Evolutionary conservation across 2,113 vertebrate genomes (phyloP).

Genomic region (Odontophorus gujanensis): DNA sequence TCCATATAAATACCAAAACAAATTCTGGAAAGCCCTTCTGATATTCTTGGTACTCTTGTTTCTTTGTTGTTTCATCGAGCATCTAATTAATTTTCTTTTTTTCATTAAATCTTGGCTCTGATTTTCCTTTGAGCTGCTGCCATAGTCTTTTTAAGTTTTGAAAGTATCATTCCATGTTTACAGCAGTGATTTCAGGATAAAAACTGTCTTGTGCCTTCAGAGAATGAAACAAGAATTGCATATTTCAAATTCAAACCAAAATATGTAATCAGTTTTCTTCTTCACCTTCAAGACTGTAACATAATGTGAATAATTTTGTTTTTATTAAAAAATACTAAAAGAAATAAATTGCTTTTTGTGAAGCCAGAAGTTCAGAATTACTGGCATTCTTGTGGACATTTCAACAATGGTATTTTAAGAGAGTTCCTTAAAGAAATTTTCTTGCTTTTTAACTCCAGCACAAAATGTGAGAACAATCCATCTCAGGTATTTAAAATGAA

Average conservation of each 20-base stretch:
- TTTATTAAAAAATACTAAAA: not conserved
- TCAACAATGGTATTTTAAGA: not conserved
- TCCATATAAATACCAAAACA: not conserved
- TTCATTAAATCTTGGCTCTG: not conserved
- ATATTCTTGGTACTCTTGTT: not conserved
- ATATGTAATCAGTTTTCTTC: not conserved
- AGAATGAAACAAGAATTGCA: not conserved
- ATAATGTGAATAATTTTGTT: not conserved
- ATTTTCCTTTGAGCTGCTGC: not conserved
- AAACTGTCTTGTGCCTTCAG: not conserved
- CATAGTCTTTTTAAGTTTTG: not conserved
- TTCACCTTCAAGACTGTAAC: not conserved
- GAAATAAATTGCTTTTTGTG: not conserved
- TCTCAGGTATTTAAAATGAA: not conserved
- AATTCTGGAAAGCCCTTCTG: not conserved
- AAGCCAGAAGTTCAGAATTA: not conserved
- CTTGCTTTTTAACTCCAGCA: not conserved
- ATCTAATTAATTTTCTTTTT: not conserved
- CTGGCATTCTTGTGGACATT: not conserved
- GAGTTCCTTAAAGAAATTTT: not conserved
- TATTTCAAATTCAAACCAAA: not conserved
- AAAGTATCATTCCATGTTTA: not conserved
- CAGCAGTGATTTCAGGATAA: not conserved
- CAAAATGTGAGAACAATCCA: not conserved
- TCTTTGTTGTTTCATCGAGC: not conserved